Evolutionary conservation across 2,797 vertebrate species (phyloP).

Genomic region (Melanotaenia maccullochi): DNA sequence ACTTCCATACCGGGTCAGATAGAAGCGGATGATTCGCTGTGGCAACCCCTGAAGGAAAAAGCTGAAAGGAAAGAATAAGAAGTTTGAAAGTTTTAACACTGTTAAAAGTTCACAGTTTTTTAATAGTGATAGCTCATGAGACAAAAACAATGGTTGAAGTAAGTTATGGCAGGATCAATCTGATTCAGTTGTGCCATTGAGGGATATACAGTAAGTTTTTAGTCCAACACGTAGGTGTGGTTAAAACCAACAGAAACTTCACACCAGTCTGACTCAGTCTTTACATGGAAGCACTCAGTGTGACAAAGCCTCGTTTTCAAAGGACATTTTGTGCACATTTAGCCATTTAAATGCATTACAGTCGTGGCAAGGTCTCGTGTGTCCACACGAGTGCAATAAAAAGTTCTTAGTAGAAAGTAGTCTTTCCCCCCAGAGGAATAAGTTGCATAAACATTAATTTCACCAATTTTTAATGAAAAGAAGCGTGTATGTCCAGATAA

Average conservation of each 20-base stretch:
- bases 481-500: constrained; percentile 18
- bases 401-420: not conserved
- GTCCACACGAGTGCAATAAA: not conserved
- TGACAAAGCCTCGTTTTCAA: constrained; percentile 12
- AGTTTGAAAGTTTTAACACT: too few relatives aligned
- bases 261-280: not conserved
- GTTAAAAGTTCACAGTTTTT: too few relatives aligned
- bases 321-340: not conserved
- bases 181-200: not conserved
- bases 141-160: too few relatives aligned
- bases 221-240: constrained; percentile 5
- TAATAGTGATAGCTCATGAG: too few relatives aligned
- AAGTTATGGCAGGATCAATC: not conserved
- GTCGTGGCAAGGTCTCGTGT: not conserved
- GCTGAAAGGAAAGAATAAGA: too few relatives aligned
- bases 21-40: too few relatives aligned
- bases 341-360: not conserved
- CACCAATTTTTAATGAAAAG: constrained; percentile 23
- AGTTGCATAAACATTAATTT: constrained; percentile 29
- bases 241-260: not conserved
- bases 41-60: too few relatives aligned
- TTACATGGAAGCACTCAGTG: not conserved
- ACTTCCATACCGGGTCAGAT: too few relatives aligned
- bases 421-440: not conserved
- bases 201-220: too few relatives aligned